A percentile compares a stretch with the other conserved stretches of the same genome.
Conservation (phyloP, 2,888 invertebrate genomes). For the Rhamnusium bicolor region DNA sequence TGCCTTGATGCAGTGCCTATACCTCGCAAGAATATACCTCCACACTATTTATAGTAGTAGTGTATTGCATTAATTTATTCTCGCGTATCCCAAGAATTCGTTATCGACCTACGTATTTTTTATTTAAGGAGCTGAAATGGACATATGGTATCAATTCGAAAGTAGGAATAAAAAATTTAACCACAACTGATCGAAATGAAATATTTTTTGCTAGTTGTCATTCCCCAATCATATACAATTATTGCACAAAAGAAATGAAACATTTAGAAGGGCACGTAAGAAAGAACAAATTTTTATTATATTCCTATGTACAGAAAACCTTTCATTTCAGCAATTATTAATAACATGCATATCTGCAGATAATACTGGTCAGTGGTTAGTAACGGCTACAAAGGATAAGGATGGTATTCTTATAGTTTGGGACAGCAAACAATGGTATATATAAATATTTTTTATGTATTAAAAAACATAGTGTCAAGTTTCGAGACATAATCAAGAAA, state of each 20-base stretch:
- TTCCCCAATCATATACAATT: slow-evolving; percentile 78
- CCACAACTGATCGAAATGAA: slow-evolving; percentile 71
- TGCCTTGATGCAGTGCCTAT: too few relatives aligned
- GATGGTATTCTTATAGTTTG: slow-evolving; percentile 76
- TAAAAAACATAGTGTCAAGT: too few relatives aligned
- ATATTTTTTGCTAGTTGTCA: slow-evolving; percentile 79
- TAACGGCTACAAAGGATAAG: slow-evolving; percentile 74
- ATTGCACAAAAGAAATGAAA: slow-evolving; percentile 74
- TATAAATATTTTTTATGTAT: neutral
- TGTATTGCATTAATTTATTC: too few relatives aligned
- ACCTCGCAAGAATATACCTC: too few relatives aligned
- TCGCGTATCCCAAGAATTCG: too few relatives aligned
- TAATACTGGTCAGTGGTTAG: slow-evolving; percentile 74
- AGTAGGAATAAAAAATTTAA: slow-evolving; percentile 75
- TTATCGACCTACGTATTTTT: too few relatives aligned
- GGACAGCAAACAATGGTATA: slow-evolving; percentile 69
- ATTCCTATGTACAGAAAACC: neutral
- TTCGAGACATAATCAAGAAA: too few relatives aligned
- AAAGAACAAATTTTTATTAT: neutral
- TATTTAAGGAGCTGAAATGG: slow-evolving; percentile 75
- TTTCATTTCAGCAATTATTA: slow-evolving; percentile 71
- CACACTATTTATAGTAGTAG: too few relatives aligned
- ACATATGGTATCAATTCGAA: slow-evolving; percentile 77
- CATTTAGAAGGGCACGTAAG: slow-evolving; percentile 82
- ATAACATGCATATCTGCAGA: slow-evolving; percentile 73